These are phyloP conservation scores for Punctoribates punctum DNA, from an alignment of 2,888 invertebrate species.

Conservation along the genomic window DNA sequence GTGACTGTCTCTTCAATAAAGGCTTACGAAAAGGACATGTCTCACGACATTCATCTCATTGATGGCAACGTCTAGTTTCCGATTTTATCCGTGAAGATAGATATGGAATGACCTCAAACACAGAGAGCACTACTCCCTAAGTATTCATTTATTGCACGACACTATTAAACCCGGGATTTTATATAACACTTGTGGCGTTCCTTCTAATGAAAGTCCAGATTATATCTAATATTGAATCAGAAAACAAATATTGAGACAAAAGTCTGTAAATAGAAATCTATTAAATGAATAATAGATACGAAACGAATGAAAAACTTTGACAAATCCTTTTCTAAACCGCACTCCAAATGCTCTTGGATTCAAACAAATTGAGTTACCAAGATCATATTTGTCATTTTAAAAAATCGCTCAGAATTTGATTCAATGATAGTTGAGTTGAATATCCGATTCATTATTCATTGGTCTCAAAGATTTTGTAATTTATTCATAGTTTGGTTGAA, in stretches of 20 bases:
- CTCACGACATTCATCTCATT: constrained; percentile 19
- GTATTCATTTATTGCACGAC: neutral
- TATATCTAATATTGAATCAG: neutral
- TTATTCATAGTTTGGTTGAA: too few species aligned
- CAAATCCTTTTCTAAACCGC: too few species aligned
- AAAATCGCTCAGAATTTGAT: too few species aligned
- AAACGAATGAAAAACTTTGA: too few species aligned
- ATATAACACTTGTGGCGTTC: constrained; percentile 5
- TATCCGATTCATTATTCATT: too few species aligned
- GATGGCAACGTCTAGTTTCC: neutral
- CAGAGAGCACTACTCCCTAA: neutral
- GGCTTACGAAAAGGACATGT: constrained; percentile 2
- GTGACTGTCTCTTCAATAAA: constrained; percentile 1
- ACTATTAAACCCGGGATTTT: neutral
- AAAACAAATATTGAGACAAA: too few species aligned
- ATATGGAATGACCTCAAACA: constrained; percentile 16
- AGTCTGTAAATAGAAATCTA: too few species aligned
- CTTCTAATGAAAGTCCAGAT: neutral
- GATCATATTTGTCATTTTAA: too few species aligned
- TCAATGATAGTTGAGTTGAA: too few species aligned
- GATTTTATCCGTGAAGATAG: neutral
- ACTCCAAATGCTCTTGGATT: too few species aligned
- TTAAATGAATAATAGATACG: too few species aligned
- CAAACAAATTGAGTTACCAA: too few species aligned
- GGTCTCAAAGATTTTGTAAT: neutral